Percentiles rank a stretch among this genome's conserved stretches.
These are phyloP conservation scores for Ptyas mucosa DNA, from an alignment of 2,113 vertebrate genomes.

Conservation along the genomic window DNA sequence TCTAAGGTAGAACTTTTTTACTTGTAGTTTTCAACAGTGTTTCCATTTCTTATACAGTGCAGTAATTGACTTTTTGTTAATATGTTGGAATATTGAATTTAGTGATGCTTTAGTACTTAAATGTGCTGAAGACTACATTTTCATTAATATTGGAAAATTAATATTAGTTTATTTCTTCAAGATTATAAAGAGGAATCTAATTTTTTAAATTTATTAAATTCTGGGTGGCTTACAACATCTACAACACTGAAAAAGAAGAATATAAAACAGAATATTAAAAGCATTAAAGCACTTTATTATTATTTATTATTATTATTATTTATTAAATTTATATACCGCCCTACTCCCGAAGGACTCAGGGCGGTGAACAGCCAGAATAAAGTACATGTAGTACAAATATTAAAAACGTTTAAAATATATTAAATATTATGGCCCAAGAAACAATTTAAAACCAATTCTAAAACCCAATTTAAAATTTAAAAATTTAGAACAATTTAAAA, in stretches of 20 bases:
- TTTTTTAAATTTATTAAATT: not conserved
- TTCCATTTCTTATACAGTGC: not conserved
- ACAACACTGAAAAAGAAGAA: not conserved
- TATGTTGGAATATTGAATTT: not conserved
- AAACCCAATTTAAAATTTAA: too few species aligned
- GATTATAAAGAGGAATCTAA: constrained; percentile 48
- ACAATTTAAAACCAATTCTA: too few species aligned
- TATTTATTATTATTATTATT: too few species aligned
- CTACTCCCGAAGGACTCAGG: too few species aligned
- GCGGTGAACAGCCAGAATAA: too few species aligned
- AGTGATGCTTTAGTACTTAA: constrained; percentile 4
- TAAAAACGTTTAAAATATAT: too few species aligned
- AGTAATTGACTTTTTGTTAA: not conserved
- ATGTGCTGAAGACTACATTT: constrained; percentile 1
- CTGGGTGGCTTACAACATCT: not conserved
- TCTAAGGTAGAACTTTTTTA: not conserved
- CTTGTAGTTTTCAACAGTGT: not conserved
- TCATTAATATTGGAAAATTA: constrained; percentile 42
- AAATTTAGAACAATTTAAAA: too few species aligned
- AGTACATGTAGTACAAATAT: too few species aligned
- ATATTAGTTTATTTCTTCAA: constrained; percentile 52
- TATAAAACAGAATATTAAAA: not conserved
- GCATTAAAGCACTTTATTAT: not conserved
- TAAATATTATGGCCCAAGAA: too few species aligned
- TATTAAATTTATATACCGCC: too few species aligned